phyloP scores from a whole-genome alignment of 2,113 vertebrate genomes.

The Tenrec ecaudatus region DNA sequence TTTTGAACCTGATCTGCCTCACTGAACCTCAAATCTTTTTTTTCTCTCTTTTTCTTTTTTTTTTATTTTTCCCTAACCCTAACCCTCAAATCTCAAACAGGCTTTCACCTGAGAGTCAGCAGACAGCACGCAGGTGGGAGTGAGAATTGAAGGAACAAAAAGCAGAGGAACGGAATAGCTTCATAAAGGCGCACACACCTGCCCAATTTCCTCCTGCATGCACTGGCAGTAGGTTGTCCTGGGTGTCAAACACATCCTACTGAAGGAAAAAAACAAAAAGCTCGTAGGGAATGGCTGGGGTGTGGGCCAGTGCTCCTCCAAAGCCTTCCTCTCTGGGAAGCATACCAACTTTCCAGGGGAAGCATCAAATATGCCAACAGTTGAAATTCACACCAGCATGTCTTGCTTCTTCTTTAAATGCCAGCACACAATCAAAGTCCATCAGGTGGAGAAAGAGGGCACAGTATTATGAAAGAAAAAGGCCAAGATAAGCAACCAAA shows the following conservation, averaged over 20 bases:
- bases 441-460: too few species aligned
- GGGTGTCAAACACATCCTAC: not conserved
- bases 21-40: not conserved
- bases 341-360: not conserved
- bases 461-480: too few species aligned
- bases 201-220: not conserved
- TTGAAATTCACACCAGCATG: not conserved
- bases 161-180: not conserved
- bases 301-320: not conserved
- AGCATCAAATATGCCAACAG: accelerated
- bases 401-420: not conserved
- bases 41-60: too few species aligned
- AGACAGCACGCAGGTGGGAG: not conserved
- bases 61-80: too few species aligned
- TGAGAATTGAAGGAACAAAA: not conserved
- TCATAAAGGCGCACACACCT: not conserved
- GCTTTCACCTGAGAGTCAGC: not conserved
- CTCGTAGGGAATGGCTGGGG: not conserved
- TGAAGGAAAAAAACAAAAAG: not conserved
- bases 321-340: not conserved
- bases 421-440: too few species aligned
- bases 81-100: not conserved
- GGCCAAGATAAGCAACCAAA: too few species aligned
- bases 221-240: not conserved
- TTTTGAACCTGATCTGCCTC: not conserved